Evolutionary conservation across 2,113 vertebrate genomes (phyloP), one percentile per base, ranked within the genome.

Genomic region (Gila orcuttii): DNA sequence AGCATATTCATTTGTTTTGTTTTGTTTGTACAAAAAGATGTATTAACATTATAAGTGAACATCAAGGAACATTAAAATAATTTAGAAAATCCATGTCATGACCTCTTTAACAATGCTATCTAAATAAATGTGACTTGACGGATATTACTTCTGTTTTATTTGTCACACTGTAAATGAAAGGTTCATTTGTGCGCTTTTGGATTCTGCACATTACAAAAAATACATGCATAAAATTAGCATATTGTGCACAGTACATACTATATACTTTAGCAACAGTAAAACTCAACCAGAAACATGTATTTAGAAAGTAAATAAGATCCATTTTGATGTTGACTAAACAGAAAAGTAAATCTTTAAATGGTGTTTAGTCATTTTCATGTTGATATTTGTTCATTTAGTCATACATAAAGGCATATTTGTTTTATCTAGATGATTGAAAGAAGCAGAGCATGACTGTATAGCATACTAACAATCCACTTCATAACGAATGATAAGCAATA

Each of bases 351-450:
- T 68, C 64, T 68, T 68, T 75, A 64, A 68, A 28, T 2, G 33
- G 21, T 15, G 9, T 33, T 15, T 9, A 21, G 3, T 31, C 17
- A 8, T 21, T 66, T 28, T 77, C 11, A 86, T 71, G 15, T 59
- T 73, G 23, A 21, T 47, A 3, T 57, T 78, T 55, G 8, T 11
- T 52, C 15, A 7, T 23, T 78, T 59, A 57, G 31, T 78, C 76
- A 36, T 13, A 10, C 57, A 28, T 23, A 57, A 78, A 31, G 12
- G 50, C 7, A 78, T 19, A 5, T 57, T 9, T 33, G 3, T 11
- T 77, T 3, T 23, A 78, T 59, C 9, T 60, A 36, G 23, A 36
- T 79, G 76, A 59, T 52, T 79, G 19, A 39, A 79, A 79, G 31
- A 31, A 23, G 21, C 21, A 6, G 52, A 79, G 76, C 31, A 33